Conservation (phyloP, 2,888 invertebrate species). For the Ceramica pisi region DNA sequence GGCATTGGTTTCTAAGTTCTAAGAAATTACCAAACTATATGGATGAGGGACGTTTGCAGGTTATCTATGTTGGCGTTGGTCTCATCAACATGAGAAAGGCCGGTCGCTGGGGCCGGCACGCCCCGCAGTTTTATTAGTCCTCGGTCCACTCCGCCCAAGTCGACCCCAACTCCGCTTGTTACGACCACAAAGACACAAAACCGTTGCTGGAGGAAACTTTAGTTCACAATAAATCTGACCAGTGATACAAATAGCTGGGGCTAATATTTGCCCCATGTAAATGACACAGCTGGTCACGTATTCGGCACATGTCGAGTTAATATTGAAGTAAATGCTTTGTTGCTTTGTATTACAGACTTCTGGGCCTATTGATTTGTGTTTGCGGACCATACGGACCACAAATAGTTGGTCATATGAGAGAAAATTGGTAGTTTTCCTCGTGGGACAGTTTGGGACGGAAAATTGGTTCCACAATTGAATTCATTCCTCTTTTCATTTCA, state of each 20-base stretch:
- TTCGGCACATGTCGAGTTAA: constrained; percentile 57
- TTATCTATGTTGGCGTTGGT: constrained; percentile 63
- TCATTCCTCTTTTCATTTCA: not conserved
- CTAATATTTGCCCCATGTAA: constrained; percentile 62
- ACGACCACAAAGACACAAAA: constrained; percentile 70
- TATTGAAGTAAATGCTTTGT: constrained; percentile 60
- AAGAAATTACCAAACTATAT: constrained; percentile 48
- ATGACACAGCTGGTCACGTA: constrained; percentile 65
- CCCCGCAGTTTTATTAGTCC: constrained; percentile 85
- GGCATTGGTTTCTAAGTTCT: not conserved
- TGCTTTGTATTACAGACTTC: constrained; percentile 49
- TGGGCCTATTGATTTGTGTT: constrained; percentile 48
- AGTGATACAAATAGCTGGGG: constrained; percentile 61
- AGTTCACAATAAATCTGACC: constrained; percentile 68
- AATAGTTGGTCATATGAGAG: constrained; percentile 14
- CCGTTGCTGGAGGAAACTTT: constrained; percentile 66
- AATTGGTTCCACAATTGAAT: not conserved
- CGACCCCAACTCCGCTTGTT: constrained; percentile 69
- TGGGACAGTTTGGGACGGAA: not conserved
- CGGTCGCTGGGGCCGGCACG: constrained; percentile 73
- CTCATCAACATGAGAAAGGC: constrained; percentile 87
- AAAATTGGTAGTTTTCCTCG: constrained; percentile 13
- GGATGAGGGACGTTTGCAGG: constrained; percentile 42
- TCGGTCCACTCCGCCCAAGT: constrained; percentile 69
- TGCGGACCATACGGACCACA: not conserved